phyloP scores from a whole-genome alignment of 92 coral and sea anemone genomes.

The Hydrozoanthus gracilis region DNA sequence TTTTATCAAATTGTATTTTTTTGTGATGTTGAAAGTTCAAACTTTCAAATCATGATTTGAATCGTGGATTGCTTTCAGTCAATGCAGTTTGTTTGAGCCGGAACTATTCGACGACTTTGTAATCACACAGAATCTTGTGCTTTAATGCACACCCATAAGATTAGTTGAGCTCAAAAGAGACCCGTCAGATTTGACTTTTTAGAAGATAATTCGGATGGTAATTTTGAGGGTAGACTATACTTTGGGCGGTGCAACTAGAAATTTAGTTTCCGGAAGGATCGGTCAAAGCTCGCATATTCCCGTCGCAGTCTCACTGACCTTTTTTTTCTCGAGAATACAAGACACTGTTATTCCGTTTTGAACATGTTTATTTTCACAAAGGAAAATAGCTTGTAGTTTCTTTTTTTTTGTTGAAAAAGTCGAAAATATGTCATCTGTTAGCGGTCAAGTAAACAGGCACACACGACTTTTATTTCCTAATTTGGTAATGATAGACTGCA shows the following conservation, averaged over 20 bases:
- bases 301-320: neutral
- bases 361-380: slow-evolving; percentile 17
- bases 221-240: no score
- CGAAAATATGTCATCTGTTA: slow-evolving; percentile 29
- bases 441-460: slow-evolving; percentile 26
- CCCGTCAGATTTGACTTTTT: neutral
- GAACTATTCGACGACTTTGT: neutral
- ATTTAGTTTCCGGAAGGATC: neutral
- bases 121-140: no score
- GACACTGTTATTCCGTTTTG: neutral
- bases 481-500: slow-evolving; percentile 35
- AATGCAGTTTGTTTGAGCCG: neutral
- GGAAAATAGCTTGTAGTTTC: slow-evolving; percentile 2
- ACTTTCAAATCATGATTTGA: no score
- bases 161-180: neutral
- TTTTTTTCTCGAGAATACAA: neutral
- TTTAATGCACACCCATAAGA: no score
- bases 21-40: no score
- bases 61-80: neutral
- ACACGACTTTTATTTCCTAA: slow-evolving; percentile 34
- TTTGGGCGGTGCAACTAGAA: neutral
- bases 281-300: neutral
- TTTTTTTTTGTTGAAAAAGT: neutral
- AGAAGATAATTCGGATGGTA: neutral
- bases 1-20: neutral